phyloP scores from a whole-genome alignment of 2,113 vertebrate genomes.

The Columba janthina region DNA sequence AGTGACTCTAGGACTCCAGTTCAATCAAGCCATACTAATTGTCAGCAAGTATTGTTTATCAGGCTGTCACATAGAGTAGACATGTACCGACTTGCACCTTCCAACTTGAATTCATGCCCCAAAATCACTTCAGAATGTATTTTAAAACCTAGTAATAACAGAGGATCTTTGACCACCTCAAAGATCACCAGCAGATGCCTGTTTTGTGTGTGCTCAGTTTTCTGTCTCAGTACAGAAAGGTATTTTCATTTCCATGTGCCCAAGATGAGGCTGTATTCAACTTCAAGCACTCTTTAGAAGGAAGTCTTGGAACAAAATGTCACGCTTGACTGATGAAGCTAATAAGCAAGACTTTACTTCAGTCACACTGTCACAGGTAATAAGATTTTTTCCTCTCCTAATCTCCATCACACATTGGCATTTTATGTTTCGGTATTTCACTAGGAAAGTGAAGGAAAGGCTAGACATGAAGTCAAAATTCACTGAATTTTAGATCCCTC shows the following conservation, averaged over 20 bases:
- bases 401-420: neutral
- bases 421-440: neutral
- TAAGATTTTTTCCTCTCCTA: neutral
- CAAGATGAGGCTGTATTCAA: neutral
- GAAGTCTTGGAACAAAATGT: constrained; percentile 6
- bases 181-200: neutral
- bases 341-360: constrained; percentile 36
- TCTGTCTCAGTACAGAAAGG: neutral
- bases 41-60: neutral
- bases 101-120: neutral
- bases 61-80: neutral
- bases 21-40: neutral
- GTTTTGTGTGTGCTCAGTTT: neutral
- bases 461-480: neutral
- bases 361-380: constrained; percentile 5
- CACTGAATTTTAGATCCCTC: neutral
- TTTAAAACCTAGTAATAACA: neutral
- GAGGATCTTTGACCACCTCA: neutral
- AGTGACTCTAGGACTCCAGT: neutral
- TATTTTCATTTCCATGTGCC: neutral
- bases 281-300: neutral
- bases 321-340: neutral
- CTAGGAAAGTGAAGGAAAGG: neutral
- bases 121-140: neutral
- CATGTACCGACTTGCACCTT: neutral